Evolutionary conservation across 2,113 vertebrate genomes (phyloP), one percentile per base, ranked within the genome.

Genomic region (Elanus axillaris): DNA sequence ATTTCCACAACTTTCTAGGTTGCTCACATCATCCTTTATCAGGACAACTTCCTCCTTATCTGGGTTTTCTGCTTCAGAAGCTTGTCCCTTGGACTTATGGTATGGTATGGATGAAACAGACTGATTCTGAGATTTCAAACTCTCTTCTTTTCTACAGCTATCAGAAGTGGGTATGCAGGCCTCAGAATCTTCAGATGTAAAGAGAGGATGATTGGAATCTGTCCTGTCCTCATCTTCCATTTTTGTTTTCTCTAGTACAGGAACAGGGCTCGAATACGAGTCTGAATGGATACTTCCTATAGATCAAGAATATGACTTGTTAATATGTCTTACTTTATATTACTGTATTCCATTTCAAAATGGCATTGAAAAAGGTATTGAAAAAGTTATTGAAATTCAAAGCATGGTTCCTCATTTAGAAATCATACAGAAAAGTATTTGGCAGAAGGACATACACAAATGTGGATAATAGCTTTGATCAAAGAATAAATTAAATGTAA

Each of bases 1-100:
- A 78, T 95, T 98, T 89, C 96, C 98, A 55, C 94, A 98, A 76
- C 90, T 98, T 89, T 98, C 98, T 26, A 95, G 63, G 71, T 98
- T 96, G 52, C 97, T 98, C 89, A 95, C 91, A 86, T 97, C 97
- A 72, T 97, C 97, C 36, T 98, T 97, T 66, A 71, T 96, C 2
- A 66, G 97, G n/a, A 98, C 73, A 60, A 94, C 96, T 88, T 97
- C 96, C 32, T 79, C 96, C 94, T 85, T 97, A 66, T 98, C 97
- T 40, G 73, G 47, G n/a, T 71, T 75, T 78, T 97, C 97, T 45
- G 64, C 64, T 81, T 97, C 90, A 52, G 92, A 94, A 87, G 71
- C 59, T 10, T 81, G 67, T 20, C 79, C 80, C 16, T 92, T 62
- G 73, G 93, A 82, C 63, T 95, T 78, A 58, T 21, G 32, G 71